Evolutionary conservation across 1,140 invertebrate species (phyloP), one percentile per base, ranked within the genome.

Genomic region (Heliothis subflexa): DNA sequence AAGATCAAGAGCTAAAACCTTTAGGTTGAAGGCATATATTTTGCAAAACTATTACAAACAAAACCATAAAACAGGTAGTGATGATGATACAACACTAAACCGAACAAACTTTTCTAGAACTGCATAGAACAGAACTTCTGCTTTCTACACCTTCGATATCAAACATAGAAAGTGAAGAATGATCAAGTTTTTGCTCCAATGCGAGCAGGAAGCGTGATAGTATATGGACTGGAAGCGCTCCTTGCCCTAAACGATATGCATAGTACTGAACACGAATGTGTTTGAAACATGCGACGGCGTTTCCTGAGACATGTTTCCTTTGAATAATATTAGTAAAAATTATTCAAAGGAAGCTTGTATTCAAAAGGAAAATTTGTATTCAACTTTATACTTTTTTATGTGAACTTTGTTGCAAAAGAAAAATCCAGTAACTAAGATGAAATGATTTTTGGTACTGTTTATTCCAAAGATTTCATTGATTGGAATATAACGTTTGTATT

Each of bases 201-300:
- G 11, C 14, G 18, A 49, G 3, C 71, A 59, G 71, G 71, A 73
- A 73, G 33, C 7, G 4, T 47, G 28, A 73, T n/a, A 73, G 71
- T 21, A 18, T 28, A 33, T 10, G 18, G 5, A 71, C 68, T 7
- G 55, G 50, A 16, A n/a, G 66, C 66, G 10, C 13, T 64, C 13
- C 68, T 55, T 45, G 68, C n/a, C 68, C 50, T 71, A 40, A 40
- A 71, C n/a, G 49, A 40, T 55, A 71, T 71, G 50, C 52, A 55
- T 55, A 71, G 33, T 12, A n/a, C 4, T 13, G 14, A 50, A 28
- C 45, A 71, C 28, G 49, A 71, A 71, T 71, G 18, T 71, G 18
- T 55, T 54, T 13, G 25, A 28, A 70, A 70, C 49, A 70, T 33
- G 66, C 47, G 12, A 52, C 45, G 21, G n/a, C 66, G 66, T 70